Evolutionary conservation across 2,113 vertebrate species (phyloP).

Genomic region (Corythoichthys haematopterus): DNA sequence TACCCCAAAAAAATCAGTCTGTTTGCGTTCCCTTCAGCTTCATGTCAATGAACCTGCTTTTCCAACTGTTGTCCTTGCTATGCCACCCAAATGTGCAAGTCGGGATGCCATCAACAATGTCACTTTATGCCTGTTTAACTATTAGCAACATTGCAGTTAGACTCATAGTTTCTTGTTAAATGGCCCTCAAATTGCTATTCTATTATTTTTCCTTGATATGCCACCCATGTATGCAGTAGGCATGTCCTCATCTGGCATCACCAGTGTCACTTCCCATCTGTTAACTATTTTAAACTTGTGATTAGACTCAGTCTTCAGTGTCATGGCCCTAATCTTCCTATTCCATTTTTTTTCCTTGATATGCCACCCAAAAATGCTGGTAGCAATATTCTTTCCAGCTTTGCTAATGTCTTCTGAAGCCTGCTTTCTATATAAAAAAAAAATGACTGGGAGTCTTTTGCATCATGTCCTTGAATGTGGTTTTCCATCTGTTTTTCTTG

Average conservation of each 20-base stretch:
- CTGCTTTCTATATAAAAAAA: slow-evolving; percentile 64
- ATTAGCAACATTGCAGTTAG: not conserved
- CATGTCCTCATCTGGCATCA: too few relatives aligned
- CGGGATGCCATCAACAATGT: not conserved
- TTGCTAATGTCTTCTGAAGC: slow-evolving; percentile 32
- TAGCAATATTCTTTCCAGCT: slow-evolving; percentile 24
- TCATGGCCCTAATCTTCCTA: slow-evolving; percentile 49
- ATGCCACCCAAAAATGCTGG: slow-evolving; percentile 7
- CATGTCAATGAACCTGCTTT: slow-evolving; percentile 50
- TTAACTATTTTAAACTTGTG: too few relatives aligned
- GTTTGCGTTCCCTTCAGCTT: slow-evolving; percentile 52
- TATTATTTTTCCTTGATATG: not conserved
- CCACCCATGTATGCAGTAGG: not conserved
- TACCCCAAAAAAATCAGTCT: slow-evolving; percentile 11
- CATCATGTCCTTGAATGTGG: slow-evolving; percentile 42
- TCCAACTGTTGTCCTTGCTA: slow-evolving; percentile 22
- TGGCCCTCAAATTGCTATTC: not conserved
- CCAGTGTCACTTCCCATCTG: too few relatives aligned
- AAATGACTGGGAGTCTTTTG: too few relatives aligned
- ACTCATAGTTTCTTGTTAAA: not conserved
- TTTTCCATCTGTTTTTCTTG: slow-evolving; percentile 53
- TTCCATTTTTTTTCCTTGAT: slow-evolving; percentile 24
- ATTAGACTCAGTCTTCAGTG: too few relatives aligned
- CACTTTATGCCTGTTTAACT: not conserved
- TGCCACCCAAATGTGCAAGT: not conserved